phyloP scores from a whole-genome alignment of 2,113 vertebrate genomes.

The Cheilinus undulatus region DNA sequence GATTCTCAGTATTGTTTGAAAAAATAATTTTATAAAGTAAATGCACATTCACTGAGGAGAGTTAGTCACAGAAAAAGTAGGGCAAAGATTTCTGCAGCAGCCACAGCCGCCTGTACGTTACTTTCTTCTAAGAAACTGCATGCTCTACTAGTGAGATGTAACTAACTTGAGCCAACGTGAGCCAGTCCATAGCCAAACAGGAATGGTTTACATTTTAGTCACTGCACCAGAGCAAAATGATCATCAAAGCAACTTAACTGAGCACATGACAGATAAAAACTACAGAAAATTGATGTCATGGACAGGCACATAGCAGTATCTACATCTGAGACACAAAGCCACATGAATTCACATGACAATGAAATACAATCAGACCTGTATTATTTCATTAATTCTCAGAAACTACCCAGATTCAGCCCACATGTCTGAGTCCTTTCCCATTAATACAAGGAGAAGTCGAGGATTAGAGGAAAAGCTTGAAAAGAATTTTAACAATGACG shows the following conservation, averaged over 20 bases:
- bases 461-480: neutral
- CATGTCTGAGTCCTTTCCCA: neutral
- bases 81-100: neutral
- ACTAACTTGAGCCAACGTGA: constrained; percentile 1
- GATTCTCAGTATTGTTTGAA: too few species aligned
- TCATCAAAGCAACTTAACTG: constrained; percentile 5
- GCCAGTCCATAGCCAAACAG: constrained; percentile 31
- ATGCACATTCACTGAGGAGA: neutral
- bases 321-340: constrained; percentile 33
- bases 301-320: constrained; percentile 5
- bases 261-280: constrained; percentile 29
- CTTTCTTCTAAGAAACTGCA: neutral
- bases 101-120: neutral
- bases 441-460: neutral
- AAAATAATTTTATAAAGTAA: too few species aligned
- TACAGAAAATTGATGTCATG: constrained; percentile 43
- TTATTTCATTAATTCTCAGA: neutral
- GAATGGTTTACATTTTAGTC: constrained; percentile 30
- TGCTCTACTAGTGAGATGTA: neutral
- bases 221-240: constrained; percentile 30
- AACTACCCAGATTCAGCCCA: neutral
- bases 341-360: constrained; percentile 53
- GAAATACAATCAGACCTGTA: neutral
- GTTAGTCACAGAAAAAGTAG: neutral
- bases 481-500: neutral